Conservation (phyloP, 1,140 invertebrate species). For the Drosophila willistoni region DNA sequence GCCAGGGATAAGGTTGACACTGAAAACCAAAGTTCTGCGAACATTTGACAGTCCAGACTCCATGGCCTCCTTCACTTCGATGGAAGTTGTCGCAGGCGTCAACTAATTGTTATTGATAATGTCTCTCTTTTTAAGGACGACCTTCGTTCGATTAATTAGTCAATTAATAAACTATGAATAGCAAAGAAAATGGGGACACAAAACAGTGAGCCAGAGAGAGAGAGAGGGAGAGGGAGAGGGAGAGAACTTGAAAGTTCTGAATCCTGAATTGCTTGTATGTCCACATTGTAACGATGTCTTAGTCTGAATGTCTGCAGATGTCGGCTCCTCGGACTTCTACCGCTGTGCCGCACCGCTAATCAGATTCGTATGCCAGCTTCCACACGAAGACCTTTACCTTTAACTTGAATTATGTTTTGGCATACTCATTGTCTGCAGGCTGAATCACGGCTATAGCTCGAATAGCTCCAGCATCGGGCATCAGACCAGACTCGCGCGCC, state of each 20-base stretch:
- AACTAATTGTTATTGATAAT: slow-evolving; percentile 81
- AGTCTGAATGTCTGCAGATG: slow-evolving; percentile 13
- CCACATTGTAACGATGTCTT: slow-evolving; percentile 5
- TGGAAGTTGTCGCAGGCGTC: slow-evolving; percentile 54
- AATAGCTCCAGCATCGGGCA: slow-evolving; percentile 31
- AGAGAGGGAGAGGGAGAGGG: not conserved
- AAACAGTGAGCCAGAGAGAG: not conserved
- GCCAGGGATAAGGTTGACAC: slow-evolving; percentile 57
- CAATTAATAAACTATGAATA: slow-evolving; percentile 59
- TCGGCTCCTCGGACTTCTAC: slow-evolving; percentile 33
- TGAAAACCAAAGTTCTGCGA: slow-evolving; percentile 11
- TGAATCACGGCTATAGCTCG: slow-evolving; percentile 64
- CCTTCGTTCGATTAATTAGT: slow-evolving; percentile 69
- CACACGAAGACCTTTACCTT: slow-evolving; percentile 66
- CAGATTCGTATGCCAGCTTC: slow-evolving; percentile 64
- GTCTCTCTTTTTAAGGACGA: slow-evolving; percentile 45
- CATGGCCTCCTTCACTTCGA: not conserved
- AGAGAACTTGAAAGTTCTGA: not conserved
- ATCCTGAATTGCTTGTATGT: not conserved
- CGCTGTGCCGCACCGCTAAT: slow-evolving; percentile 47
- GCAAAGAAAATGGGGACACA: not conserved
- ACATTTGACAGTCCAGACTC: too few relatives aligned
- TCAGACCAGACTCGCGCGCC: slow-evolving; percentile 21
- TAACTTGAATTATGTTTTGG: slow-evolving; percentile 77
- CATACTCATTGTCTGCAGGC: slow-evolving; percentile 77